Base-by-base conservation (phyloP, 2,888 invertebrate genomes). In the Brassicogethes aeneus region DNA sequence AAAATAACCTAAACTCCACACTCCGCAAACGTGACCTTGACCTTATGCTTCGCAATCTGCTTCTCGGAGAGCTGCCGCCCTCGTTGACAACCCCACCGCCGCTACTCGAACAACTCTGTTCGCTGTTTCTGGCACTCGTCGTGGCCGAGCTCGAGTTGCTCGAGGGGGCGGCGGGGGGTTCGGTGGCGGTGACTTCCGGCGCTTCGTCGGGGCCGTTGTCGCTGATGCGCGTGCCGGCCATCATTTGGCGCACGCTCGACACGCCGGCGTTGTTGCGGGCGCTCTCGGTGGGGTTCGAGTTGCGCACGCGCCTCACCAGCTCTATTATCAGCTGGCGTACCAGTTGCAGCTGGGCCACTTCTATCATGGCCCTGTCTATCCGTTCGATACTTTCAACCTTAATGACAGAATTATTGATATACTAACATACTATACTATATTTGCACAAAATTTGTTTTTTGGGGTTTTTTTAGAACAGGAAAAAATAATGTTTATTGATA, bases 301-400 rank as follows among this genome's bases (percentile, higher is more conserved):
- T 51, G 12, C 75, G 64, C 49, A 82, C 74, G 40, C 79, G 75
- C 30, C 75, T 64, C 15, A 77, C 75, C 44, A 82, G 66, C 55
- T 77, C 77, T 43, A 78, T 75, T 72, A 82, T 78, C 72, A 82
- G 74, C 17, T 68, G 69, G 5, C 80, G 72, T 39, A 82, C 70
- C 51, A 77, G 73, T 48, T 76, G 75, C 53, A 82, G 64, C 45
- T 69, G 69, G n/a, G 64, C 59, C 2, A 68, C 64, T 50, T 69
- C 69, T 17, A 67, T 46, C 63, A 66, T 65, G 2, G 66, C 65
- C 17, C 67, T 45, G 44, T 68, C 67, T 29, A 68, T 65, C 29
- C 63, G 52, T 47, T 65, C 65, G 14, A 66, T 65, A 35, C 57
- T 61, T 43, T 66, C 62, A 15, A 61, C 59, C n/a, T n/a, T n/a